Percentiles rank a stretch among this genome's conserved stretches.
These are phyloP conservation scores for Microcebus lehilahytsara DNA, from an alignment of 2,113 vertebrate species.

Conservation along the genomic window DNA sequence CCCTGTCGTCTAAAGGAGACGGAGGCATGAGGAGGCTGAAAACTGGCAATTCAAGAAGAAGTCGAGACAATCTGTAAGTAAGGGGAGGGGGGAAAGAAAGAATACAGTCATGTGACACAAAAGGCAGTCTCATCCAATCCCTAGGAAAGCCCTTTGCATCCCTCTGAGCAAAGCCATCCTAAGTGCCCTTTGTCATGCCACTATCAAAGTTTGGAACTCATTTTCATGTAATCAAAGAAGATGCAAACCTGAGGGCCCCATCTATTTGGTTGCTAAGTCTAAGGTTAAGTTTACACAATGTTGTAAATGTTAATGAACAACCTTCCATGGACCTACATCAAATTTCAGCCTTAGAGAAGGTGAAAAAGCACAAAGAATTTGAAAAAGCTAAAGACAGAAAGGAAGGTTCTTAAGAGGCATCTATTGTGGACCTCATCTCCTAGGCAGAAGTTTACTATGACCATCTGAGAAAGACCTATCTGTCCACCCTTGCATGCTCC, in stretches of 20 bases:
- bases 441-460: not conserved
- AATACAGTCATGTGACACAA: constrained; percentile 45
- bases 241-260: not conserved
- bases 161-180: not conserved
- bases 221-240: not conserved
- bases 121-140: constrained; percentile 9
- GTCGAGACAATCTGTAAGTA: constrained; percentile 88
- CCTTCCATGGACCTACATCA: not conserved
- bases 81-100: constrained; percentile 63
- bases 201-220: not conserved
- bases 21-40: constrained; percentile 99
- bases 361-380: not conserved
- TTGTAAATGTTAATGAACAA: constrained; percentile 52
- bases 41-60: constrained; percentile 92
- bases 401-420: not conserved
- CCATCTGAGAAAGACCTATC: not conserved
- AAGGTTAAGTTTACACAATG: not conserved
- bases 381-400: constrained; percentile 36
- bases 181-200: not conserved
- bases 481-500: not conserved
- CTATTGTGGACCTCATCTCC: not conserved
- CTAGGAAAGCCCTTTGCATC: not conserved
- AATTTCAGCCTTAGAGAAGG: not conserved
- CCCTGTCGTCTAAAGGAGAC: constrained; percentile 99
- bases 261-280: not conserved